phyloP scores from a whole-genome alignment of 2,113 vertebrate species.

The Cebus imitator region DNA sequence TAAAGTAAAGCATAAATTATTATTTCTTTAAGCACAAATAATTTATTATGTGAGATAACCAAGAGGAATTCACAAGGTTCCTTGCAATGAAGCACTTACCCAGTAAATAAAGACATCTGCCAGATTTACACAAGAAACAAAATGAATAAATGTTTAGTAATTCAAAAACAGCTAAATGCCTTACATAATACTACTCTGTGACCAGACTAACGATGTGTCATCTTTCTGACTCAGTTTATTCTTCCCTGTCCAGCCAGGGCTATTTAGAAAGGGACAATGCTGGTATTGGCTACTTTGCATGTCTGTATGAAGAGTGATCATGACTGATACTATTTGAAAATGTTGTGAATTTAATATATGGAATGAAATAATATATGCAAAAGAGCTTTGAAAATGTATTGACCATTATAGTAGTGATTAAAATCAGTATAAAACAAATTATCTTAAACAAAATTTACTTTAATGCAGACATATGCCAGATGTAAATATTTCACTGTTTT shows the following conservation, averaged over 20 bases:
- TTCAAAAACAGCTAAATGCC: slow-evolving; percentile 14
- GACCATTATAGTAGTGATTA: not conserved
- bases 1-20: slow-evolving; percentile 15
- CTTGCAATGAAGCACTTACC: slow-evolving; percentile 39
- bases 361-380: slow-evolving; percentile 6
- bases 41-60: slow-evolving; percentile 28
- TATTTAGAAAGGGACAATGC: not conserved
- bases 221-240: slow-evolving; percentile 55
- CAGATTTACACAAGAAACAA: slow-evolving; percentile 54
- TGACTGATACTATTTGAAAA: slow-evolving; percentile 22
- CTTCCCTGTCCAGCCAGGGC: not conserved
- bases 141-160: slow-evolving; percentile 36
- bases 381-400: not conserved
- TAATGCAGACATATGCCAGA: not conserved
- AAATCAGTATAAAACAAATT: slow-evolving; percentile 18
- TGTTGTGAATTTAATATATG: slow-evolving; percentile 31
- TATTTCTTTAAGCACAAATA: slow-evolving; percentile 55
- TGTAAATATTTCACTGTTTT: slow-evolving; percentile 6
- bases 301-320: not conserved
- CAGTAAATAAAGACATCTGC: slow-evolving; percentile 13
- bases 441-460: not conserved
- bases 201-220: not conserved
- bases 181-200: not conserved
- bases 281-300: not conserved
- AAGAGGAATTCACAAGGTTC: slow-evolving; percentile 14